Conservation (phyloP, 2,113 vertebrate species). For the Maylandia zebra region DNA sequence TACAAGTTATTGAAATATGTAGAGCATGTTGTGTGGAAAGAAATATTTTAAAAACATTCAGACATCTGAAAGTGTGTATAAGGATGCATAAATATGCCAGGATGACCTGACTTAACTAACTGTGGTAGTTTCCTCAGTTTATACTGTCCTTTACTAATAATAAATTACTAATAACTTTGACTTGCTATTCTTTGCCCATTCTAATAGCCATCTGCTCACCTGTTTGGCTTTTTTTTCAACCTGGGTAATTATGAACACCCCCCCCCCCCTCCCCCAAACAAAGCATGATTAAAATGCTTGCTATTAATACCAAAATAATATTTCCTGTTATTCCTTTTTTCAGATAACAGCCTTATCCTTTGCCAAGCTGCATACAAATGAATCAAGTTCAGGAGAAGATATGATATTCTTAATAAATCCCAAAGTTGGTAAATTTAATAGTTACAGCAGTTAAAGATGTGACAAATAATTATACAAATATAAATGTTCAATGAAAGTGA, state of each 20-base stretch:
- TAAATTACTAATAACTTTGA: neutral
- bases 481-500: neutral
- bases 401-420: neutral
- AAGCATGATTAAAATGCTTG: neutral
- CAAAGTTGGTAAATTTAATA: neutral
- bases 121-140: neutral
- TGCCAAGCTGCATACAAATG: neutral
- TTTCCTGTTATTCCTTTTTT: neutral
- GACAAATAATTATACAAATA: neutral
- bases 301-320: neutral
- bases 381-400: neutral
- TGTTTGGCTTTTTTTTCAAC: conserved; percentile 32
- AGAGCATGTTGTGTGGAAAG: neutral
- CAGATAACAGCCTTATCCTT: neutral
- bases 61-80: neutral
- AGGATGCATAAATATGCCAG: neutral
- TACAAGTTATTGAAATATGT: neutral
- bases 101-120: neutral
- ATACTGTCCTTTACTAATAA: neutral
- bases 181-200: neutral
- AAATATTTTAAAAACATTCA: neutral
- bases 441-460: neutral
- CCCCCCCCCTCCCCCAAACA: neutral
- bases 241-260: conserved; percentile 20
- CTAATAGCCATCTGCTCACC: neutral